Conservation (phyloP, 2,797 vertebrate genomes). For the Emydoidea blandingii region DNA sequence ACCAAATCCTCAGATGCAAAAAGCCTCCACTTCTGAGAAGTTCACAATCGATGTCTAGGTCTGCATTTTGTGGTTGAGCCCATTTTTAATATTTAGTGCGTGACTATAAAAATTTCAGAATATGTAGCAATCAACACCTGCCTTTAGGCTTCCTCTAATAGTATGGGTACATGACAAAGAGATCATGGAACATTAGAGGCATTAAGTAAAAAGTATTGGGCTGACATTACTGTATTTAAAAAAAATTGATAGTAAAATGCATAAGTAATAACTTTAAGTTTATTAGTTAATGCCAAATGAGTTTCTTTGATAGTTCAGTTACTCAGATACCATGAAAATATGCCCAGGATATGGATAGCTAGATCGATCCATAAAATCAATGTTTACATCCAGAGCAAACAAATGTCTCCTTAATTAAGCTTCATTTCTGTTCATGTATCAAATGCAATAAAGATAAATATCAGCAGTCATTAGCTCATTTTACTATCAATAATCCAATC, state of each 20-base stretch:
- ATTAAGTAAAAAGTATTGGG: not conserved
- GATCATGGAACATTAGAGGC: not conserved
- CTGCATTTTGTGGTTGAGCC: not conserved
- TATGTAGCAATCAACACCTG: not conserved
- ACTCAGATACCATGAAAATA: not conserved
- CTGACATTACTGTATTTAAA: not conserved
- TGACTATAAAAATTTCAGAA: not conserved
- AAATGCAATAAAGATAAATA: conserved; percentile 12
- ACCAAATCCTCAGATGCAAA: not conserved
- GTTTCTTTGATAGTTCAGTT: not conserved
- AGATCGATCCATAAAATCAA: not conserved
- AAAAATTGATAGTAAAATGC: not conserved
- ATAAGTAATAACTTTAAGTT: not conserved
- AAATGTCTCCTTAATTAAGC: not conserved
- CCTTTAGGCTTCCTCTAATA: not conserved
- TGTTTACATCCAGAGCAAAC: not conserved
- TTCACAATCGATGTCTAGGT: no score
- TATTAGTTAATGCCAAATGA: not conserved
- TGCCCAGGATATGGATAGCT: not conserved
- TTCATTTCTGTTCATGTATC: not conserved
- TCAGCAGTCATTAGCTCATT: not conserved
- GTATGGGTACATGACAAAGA: not conserved
- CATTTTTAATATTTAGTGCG: not conserved
- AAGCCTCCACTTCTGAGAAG: fast-evolving
- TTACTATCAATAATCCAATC: not conserved